Conservation (phyloP, 2,888 invertebrate species). For the Antitype chi region DNA sequence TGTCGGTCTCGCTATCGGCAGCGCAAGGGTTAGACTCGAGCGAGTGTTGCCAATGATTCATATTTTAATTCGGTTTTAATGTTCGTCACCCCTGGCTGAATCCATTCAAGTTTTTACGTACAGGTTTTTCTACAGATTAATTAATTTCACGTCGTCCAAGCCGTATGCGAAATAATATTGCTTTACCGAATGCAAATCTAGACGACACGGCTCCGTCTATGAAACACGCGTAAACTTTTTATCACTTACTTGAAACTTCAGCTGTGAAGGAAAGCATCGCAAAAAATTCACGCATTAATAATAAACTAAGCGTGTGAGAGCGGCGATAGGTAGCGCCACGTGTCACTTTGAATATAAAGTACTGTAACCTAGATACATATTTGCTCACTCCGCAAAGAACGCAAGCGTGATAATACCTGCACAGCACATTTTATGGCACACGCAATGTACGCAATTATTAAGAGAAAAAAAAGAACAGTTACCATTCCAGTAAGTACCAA, state of each 20-base stretch:
- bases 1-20: conserved; percentile 54
- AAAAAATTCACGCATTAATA: conserved; percentile 65
- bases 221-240: conserved; percentile 39
- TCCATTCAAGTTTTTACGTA: background rate
- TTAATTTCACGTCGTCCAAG: background rate
- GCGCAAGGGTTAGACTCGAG: conserved; percentile 54
- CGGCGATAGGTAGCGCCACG: conserved; percentile 61
- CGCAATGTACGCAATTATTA: conserved; percentile 51
- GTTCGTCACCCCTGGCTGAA: background rate
- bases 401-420: conserved; percentile 59
- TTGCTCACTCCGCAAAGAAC: conserved; percentile 59
- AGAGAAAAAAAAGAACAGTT: conserved; percentile 6
- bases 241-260: conserved; percentile 51
- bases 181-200: conserved; percentile 3
- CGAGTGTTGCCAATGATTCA: conserved; percentile 13
- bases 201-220: conserved; percentile 11
- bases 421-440: conserved; percentile 54
- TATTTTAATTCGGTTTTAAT: conserved; percentile 14
- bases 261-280: conserved; percentile 47
- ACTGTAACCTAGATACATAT: conserved; percentile 64
- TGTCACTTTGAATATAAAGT: conserved; percentile 64
- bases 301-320: conserved; percentile 63
- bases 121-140: background rate
- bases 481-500: conserved; percentile 20
- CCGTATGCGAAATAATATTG: background rate